Evolutionary conservation across 30 jellyfish, hydroid and myxozoan species (phyloP), one percentile per base, ranked within the genome.

Genomic region (Aurelia sp.): DNA sequence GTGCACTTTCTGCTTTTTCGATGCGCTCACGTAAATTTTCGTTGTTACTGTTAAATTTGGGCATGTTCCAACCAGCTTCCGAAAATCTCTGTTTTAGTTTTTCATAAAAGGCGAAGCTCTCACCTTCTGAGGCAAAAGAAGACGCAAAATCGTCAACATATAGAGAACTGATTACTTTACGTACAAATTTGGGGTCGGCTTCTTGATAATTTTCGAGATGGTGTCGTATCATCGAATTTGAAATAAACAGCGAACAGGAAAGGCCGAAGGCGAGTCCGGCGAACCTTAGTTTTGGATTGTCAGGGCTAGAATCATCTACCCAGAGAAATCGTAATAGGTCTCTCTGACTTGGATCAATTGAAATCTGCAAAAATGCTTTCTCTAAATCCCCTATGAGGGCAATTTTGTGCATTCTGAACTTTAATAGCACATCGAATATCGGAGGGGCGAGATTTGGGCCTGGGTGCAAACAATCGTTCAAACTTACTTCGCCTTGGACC

Each of bases 181-280:
- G n/a, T 18, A 62, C 68, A 27, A 79, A 79, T 3, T 79, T 55
- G 33, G 81, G 90, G 47, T 63, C 81, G 13, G 63, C 20, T 11
- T 22, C 82, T 13, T 50, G 19, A 53, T 68, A 66, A 17, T 50
- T 41, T 66, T 51, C 9, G 24, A 82, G 40, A 69, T 82, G 85
- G 17, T 82, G 86, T 30, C 86, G 59, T 16, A 82, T 55, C 15
- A 77, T 50, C 15, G 72, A 87, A 53, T 82, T 82, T 38, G 50
- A 67, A 16, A 82, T 67, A 40, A 31, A 82, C 47, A 77, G 86
- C 5, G 82, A 67, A 41, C 91, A 38, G 31, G 91, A 60, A 57
- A 85, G 74, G 31, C 95, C 95, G 52, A 85, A 73, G 5, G 62
- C 91, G 10, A 71, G 76, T 59, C 95, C 3, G 38, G 78, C 40